Evolutionary conservation across 2,797 vertebrate genomes (phyloP), one percentile per base, ranked within the genome.

Genomic region (Brachyrhaphis roseni): DNA sequence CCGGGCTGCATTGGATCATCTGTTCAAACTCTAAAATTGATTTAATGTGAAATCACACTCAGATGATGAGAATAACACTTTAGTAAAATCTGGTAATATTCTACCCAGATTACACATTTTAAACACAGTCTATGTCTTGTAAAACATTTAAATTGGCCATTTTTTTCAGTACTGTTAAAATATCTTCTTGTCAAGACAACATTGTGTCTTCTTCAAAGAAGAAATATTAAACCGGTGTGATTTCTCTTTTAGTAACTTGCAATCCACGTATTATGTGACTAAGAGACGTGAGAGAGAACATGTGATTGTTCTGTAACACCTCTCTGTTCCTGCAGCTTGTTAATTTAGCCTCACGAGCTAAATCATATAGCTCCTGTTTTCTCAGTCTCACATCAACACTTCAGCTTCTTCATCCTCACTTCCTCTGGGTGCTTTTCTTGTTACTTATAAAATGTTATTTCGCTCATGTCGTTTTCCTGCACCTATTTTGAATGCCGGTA

Each of bases 361-460:
- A 86, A 70, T 86, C 75, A 82, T 66, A 77, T 72, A 77, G 75
- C 51, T 53, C 41, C 76, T n/a, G 70, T 81, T 86, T 85, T 75
- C 76, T 84, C 74, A 36, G 66, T 46, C 72, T 82, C 70, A 36
- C 59, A 64, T 82, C 82, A 43, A 16, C 46, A 8, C 71, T 55
- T 77, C 8, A 36, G 53, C 78, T 53, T 78, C 62, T 64, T 74
- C 28, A 76, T 89, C 77, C 51, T 78, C 82, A 78, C 72, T 53
- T 83, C 73, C 59, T 81, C 39, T 73, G 66, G 64, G 43, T 51
- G 78, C 8, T 76, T 66, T 46, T 41, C 43, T 70, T 62, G 43
- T 11, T 1, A 11, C 36, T 23, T 51, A 28, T 43, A 74, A 57
- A 51, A 57, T 59, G 8, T 47, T 55, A 10, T 80, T 81, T 84